Base-by-base conservation (phyloP, 2,888 invertebrate genomes). In the Penaeus monodon region DNA sequence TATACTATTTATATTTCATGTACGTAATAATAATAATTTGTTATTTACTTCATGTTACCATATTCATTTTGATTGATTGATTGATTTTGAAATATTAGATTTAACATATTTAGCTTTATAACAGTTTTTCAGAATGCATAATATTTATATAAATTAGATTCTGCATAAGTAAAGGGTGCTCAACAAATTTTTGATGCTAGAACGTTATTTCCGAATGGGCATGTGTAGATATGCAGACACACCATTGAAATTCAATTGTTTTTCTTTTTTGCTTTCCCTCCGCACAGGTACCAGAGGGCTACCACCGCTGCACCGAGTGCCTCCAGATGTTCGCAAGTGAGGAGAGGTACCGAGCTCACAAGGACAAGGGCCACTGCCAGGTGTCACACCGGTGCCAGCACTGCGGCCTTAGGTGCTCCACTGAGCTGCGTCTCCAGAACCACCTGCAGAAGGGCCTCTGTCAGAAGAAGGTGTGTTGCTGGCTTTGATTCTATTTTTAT, bases 291-390 rank as follows among this genome's bases (percentile, higher is more conserved):
- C 90, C 90, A 57, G 90, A 90, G 66, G 90, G 90, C 0, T 90
- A 87, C 79, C 86, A 88, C 80, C 82, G 90, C 2, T 90, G 90
- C 73, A 88, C 88, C 2, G 88, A 90, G 44, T 90, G 90, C 78
- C 76, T 90, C 38, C 90, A 90, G 81, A 90, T 90, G 90, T 90
- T 90, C 73, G 90, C 90, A 63, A 90, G 90, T 68, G 88, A 88
- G 84, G 90, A 90, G 14, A 44, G 90, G 22, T 90, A 77, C 77
- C 81, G 65, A 44, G 70, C 24, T 44, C 90, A 90, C 85, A 90
- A 90, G 84, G 85, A 87, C 20, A 84, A 87, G 80, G 88, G 88
- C 38, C 82, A 85, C 68, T 90, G 90, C 68, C 87, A 88, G 22
- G 81, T 82, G 63, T 88, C 87, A 2, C 88, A 90, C 76, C 81